phyloP scores from a whole-genome alignment of 1,140 invertebrate species.

The Luehdorfia chinensis region DNA sequence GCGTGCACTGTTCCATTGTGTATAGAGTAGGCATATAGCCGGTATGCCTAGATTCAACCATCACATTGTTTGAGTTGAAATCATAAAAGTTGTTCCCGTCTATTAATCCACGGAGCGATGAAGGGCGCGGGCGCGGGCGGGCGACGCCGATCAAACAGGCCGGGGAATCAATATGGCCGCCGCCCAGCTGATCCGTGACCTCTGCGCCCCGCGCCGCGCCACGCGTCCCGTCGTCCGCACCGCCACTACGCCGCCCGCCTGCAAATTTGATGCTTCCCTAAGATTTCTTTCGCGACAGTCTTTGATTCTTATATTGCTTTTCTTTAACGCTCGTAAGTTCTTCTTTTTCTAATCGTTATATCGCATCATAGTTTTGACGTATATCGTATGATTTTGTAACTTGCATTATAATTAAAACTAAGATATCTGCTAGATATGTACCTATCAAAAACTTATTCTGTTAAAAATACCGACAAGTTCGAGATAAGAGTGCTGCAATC shows the following conservation, averaged over 20 bases:
- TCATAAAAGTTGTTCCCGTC: conserved; percentile 74
- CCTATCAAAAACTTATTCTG: too few species aligned
- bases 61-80: conserved; percentile 67
- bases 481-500: too few species aligned
- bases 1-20: background rate
- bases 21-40: conserved; percentile 14
- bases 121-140: conserved; percentile 31
- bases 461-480: too few species aligned
- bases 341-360: conserved; percentile 1
- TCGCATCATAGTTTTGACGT: conserved; percentile 1
- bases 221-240: conserved; percentile 27
- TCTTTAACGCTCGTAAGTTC: background rate
- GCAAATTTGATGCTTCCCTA: conserved; percentile 50
- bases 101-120: conserved; percentile 57
- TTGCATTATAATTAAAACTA: background rate
- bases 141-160: conserved; percentile 71
- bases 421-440: too few species aligned
- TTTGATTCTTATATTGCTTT: conserved; percentile 26
- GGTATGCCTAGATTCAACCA: conserved; percentile 34
- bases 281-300: conserved; percentile 43
- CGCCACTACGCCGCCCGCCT: conserved; percentile 33
- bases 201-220: conserved; percentile 45
- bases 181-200: conserved; percentile 75
- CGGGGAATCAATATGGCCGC: conserved; percentile 73
- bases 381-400: too few species aligned